Conservation (phyloP, 1,140 invertebrate genomes). For the Drosophila nigromelanica region DNA sequence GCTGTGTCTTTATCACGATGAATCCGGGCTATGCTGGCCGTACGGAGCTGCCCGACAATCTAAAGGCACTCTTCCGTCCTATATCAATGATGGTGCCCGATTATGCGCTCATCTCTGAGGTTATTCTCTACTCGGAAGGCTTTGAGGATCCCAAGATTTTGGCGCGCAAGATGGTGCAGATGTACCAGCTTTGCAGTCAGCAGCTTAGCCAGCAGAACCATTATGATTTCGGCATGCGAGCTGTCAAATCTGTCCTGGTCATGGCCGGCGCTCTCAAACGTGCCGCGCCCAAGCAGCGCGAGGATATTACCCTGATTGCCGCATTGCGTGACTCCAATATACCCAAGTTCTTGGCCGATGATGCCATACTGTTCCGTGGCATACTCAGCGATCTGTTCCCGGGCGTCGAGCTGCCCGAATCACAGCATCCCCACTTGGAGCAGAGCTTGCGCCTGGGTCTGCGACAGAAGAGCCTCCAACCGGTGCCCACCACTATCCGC, state of each 20-base stretch:
- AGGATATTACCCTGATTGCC: constrained; percentile 91
- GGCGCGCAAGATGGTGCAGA: constrained; percentile 95
- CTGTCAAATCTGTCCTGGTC: constrained; percentile 89
- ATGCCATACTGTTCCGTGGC: constrained; percentile 93
- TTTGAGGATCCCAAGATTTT: constrained; percentile 94
- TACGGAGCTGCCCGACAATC: constrained; percentile 92
- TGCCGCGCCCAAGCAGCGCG: constrained; percentile 91
- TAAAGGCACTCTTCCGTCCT: constrained; percentile 94
- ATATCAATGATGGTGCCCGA: constrained; percentile 97
- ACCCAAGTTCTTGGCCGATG: constrained; percentile 95
- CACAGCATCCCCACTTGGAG: constrained; percentile 91
- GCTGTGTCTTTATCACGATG: constrained; percentile 96
- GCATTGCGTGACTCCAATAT: constrained; percentile 96
- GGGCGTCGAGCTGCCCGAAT: constrained; percentile 90
- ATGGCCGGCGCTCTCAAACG: constrained; percentile 95
- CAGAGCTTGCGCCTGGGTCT: constrained; percentile 85
- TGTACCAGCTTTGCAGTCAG: constrained; percentile 96
- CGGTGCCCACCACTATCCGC: constrained; percentile 87
- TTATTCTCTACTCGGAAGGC: constrained; percentile 95
- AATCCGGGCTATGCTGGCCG: constrained; percentile 95
- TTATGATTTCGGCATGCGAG: constrained; percentile 96
- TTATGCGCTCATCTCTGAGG: constrained; percentile 95
- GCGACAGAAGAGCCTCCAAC: constrained; percentile 86
- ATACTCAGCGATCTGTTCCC: constrained; percentile 96
- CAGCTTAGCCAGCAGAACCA: constrained; percentile 96